Evolutionary conservation across 2,888 invertebrate genomes (phyloP), one percentile per base, ranked within the genome.

Genomic region (Andrena flavipes): DNA sequence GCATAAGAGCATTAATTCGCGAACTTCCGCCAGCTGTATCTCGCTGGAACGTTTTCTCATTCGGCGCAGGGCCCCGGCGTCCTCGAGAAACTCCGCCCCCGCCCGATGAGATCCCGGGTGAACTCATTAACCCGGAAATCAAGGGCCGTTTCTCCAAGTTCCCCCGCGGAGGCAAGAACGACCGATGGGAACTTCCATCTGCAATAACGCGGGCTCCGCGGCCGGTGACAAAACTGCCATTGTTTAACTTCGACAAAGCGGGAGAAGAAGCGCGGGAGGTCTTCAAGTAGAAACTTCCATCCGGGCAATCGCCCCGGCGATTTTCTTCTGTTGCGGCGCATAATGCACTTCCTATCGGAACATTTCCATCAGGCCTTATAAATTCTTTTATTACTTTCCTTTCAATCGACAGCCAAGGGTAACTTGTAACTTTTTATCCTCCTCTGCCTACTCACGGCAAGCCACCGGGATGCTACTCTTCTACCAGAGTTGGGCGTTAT

Each of bases 221-320:
- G 78, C 73, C 69, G 76, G 84, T 83, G 89, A 88, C 85, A 83
- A 89, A 90, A 90, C 84, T 89, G 78, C 74, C 68, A 87, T 89
- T 89, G 90, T 89, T 89, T 89, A 87, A 89, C 76, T 90, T 88
- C 65, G 80, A 90, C 89, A 85, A 87, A 87, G 83, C 82, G 65
- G 51, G 10, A 49, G 51, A 42, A 54, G 60, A 64, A 35, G 23
- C 7, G 54, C 6, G 33, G 10, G 70, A 20, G 49, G 42, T 70
- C 78, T 63, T n/a, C 65, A n/a, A 51, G 56, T 54, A 42, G 54
- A 73, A 80, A 70, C 80, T 84, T 84, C 30, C 71, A 8, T 33
- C 62, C 48, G 42, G 51, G 64, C 54, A 49, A 80, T 64, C 59
- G 64, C 59, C 49, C 29, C 5, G 42, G 60, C 59, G 70, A 78